Conservation (phyloP, 2,888 invertebrate species). For the Gari tellinella region DNA sequence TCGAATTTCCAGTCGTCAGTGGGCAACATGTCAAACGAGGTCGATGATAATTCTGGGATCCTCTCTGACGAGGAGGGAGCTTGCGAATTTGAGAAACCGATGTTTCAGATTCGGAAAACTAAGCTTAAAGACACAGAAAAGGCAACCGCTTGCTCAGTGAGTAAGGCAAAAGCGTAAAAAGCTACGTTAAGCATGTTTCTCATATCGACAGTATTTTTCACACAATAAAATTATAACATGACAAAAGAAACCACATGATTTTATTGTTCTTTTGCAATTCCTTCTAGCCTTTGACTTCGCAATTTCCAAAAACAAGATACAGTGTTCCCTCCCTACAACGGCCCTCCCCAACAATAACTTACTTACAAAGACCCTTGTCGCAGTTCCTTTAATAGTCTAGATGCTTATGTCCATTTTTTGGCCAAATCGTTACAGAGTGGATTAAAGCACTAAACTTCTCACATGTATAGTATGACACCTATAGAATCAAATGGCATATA, state of each 20-base stretch:
- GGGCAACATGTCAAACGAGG: conserved; percentile 17
- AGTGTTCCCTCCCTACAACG: no score
- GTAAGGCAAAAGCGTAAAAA: conserved; percentile 48
- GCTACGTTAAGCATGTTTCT: conserved; percentile 67
- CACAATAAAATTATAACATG: conserved; percentile 45
- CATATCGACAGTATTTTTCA: conserved; percentile 64
- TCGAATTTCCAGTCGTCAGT: not conserved
- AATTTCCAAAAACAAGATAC: no score
- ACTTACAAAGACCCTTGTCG: no score
- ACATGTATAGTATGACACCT: no score
- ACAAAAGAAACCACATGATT: conserved; percentile 48
- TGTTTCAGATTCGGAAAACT: not conserved
- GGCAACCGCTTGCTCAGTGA: conserved; percentile 19
- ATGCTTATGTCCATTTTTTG: no score
- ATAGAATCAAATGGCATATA: no score
- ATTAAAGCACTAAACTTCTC: no score
- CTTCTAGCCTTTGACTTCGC: conserved; percentile 69
- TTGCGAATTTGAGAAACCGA: conserved; percentile 13
- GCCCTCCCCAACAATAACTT: no score
- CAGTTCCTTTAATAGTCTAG: no score
- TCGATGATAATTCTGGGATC: conserved; percentile 21
- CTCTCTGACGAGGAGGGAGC: conserved; percentile 28
- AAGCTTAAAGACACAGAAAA: conserved; percentile 7
- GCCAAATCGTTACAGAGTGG: no score
- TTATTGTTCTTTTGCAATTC: conserved; percentile 64